Conservation (phyloP, 2,797 vertebrate genomes). For the Lacerta bilineata region DNA sequence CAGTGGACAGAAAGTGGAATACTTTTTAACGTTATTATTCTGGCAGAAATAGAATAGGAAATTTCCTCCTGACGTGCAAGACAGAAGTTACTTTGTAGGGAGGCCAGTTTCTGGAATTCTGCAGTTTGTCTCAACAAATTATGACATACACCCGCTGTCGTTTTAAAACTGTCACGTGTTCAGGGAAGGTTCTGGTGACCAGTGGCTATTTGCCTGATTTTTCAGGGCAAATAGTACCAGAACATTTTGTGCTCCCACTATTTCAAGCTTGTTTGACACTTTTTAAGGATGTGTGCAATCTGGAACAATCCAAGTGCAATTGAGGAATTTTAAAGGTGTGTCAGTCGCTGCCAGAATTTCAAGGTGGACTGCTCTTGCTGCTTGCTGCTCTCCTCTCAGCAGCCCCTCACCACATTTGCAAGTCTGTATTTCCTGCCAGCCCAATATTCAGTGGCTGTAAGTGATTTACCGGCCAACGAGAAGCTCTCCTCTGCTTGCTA, state of each 20-base stretch:
- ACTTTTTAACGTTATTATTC: background rate
- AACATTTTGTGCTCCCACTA: background rate
- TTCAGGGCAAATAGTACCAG: background rate
- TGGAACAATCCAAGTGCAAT: background rate
- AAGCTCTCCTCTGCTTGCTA: background rate
- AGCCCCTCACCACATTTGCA: background rate
- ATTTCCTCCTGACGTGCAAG: background rate
- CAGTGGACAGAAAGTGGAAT: background rate
- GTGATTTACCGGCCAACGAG: background rate
- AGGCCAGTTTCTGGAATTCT: background rate
- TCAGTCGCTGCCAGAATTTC: background rate
- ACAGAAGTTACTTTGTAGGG: no score
- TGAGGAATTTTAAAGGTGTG: background rate
- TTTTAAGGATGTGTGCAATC: background rate
- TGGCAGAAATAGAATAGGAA: background rate
- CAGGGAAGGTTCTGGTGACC: background rate
- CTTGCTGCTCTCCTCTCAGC: background rate
- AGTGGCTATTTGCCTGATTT: background rate
- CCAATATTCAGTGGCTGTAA: background rate
- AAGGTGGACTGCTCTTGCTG: background rate
- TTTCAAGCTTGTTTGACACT: background rate
- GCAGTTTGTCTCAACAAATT: background rate
- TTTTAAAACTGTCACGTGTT: background rate
- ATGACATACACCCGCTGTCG: background rate
- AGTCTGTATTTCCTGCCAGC: background rate